These are phyloP conservation scores for Gordius sp. DNA, from an alignment of 2,888 invertebrate genomes.

Conservation along the genomic window DNA sequence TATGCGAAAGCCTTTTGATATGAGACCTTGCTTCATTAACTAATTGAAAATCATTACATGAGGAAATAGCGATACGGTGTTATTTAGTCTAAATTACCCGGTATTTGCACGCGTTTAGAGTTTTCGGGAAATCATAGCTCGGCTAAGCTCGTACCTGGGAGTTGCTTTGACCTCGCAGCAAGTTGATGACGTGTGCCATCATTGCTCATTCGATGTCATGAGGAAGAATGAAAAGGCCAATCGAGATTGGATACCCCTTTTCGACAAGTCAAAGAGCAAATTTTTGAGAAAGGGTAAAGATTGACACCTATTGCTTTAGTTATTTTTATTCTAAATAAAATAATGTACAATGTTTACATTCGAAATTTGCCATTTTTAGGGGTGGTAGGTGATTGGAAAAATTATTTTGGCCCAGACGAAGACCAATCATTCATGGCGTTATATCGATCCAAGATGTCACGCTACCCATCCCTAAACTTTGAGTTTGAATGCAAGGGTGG, in stretches of 20 bases:
- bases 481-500: no score
- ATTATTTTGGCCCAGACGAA: conserved; percentile 45
- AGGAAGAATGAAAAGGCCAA: conserved; percentile 51
- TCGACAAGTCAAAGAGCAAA: conserved; percentile 22
- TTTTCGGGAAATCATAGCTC: conserved; percentile 38
- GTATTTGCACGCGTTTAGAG: no score
- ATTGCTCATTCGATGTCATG: conserved; percentile 55
- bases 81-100: background rate
- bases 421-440: conserved; percentile 40
- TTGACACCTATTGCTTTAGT: background rate
- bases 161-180: conserved; percentile 33
- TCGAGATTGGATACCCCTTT: conserved; percentile 23
- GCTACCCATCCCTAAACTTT: background rate
- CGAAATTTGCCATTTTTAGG: conserved; percentile 31
- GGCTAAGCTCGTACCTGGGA: conserved; percentile 45
- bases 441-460: conserved; percentile 21
- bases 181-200: conserved; percentile 40
- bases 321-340: background rate
- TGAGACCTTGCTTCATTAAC: background rate
- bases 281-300: conserved; percentile 23
- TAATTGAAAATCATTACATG: background rate
- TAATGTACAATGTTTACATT: background rate
- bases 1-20: no score
- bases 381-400: conserved; percentile 50
- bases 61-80: no score